Percentiles rank a stretch among this genome's conserved stretches.
Conservation (phyloP, 2,888 invertebrate genomes). For the Nephrotoma guestfalica region DNA sequence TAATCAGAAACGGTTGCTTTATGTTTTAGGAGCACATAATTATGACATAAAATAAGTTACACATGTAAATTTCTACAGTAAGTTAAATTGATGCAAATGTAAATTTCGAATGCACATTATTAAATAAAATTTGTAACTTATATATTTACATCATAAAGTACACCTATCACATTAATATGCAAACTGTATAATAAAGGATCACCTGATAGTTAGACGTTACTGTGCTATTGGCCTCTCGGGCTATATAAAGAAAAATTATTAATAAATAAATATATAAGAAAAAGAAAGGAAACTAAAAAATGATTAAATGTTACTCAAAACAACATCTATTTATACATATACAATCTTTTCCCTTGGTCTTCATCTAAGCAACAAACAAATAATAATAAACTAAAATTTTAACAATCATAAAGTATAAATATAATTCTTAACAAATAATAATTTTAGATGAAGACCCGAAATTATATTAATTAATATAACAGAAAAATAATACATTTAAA, state of each 20-base stretch:
- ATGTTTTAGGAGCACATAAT: neutral
- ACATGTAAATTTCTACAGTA: too few species aligned
- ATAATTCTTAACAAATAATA: neutral
- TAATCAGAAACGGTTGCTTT: too few species aligned
- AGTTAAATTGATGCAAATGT: too few species aligned
- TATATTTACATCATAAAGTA: too few species aligned
- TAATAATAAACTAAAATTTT: neutral
- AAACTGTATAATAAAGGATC: neutral
- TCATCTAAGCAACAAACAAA: neutral
- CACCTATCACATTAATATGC: neutral
- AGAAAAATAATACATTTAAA: neutral
- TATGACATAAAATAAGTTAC: neutral
- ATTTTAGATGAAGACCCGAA: neutral
- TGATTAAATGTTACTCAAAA: neutral
- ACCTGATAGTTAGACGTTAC: neutral
- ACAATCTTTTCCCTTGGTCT: neutral
- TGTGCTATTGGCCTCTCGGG: neutral
- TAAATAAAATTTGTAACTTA: too few species aligned
- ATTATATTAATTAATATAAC: neutral
- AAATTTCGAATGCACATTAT: neutral
- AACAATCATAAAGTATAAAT: neutral
- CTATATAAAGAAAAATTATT: neutral
- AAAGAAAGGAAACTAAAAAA: neutral
- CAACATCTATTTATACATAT: neutral
- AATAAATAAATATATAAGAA: neutral